Evolutionary conservation across 2,888 invertebrate species (phyloP), one percentile per base, ranked within the genome.

Genomic region (Cheilosia soror): DNA sequence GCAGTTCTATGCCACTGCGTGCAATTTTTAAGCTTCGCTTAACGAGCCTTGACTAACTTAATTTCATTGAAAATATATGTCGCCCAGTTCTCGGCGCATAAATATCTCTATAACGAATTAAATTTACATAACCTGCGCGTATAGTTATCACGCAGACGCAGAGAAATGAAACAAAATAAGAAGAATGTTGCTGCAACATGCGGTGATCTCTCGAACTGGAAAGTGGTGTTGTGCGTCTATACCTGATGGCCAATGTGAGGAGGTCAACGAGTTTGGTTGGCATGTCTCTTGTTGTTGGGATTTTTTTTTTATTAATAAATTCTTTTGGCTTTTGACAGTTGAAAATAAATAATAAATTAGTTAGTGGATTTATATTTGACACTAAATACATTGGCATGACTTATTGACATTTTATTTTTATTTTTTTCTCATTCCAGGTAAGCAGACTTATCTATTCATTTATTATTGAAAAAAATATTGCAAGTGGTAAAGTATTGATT

Each of bases 21-120:
- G 27, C 27, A n/a, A 55, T 13, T 53, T 20, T 25, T 49, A 47
- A 31, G 42, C 37, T 9, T 29, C 40, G 53, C 42, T 62, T 78
- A 82, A 82, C 77, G 77, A 77, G 60, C 71, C 82, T 72, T 82
- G 78, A 66, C 72, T 82, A 77, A 72, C 58, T 78, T 78, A 57
- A 66, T 78, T 77, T 77, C 5, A 2, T 65, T 15, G 15, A 6
- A 69, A 69, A 63, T 47, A 40, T 57, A 20, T 69, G 76, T 81
- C 80, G 53, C 60, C 51, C 33, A 29, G 49, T 37, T 79, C 42
- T 57, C 20, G 60, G 27, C 27, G 11, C 51, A 51, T 51, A 51
- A 51, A 51, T 51, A 51, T 51, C 27, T 25, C 13, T 51, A 20
- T 51, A 25, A 27, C 51, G 49, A 51, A 25, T 65, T 13, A 53